A percentile compares a stretch with the other conserved stretches of the same genome.
These are phyloP conservation scores for Sarcophaga caerulescens DNA, from an alignment of 2,888 invertebrate genomes.

Conservation along the genomic window DNA sequence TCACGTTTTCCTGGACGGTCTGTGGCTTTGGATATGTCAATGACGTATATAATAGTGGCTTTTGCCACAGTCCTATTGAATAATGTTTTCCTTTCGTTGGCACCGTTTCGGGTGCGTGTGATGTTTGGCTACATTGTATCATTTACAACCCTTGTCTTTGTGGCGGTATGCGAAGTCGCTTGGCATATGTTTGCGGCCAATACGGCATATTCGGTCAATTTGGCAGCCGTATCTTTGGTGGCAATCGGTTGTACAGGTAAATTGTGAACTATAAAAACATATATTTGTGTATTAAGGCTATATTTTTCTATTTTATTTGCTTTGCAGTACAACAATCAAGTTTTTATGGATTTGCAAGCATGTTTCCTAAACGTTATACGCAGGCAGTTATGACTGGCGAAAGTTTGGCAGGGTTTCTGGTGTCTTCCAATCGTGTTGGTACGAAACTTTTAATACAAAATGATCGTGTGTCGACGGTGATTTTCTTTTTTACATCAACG, in stretches of 20 bases:
- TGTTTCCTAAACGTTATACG: slow-evolving; percentile 92
- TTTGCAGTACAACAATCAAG: slow-evolving; percentile 92
- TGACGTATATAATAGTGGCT: slow-evolving; percentile 94
- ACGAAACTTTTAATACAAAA: slow-evolving; percentile 90
- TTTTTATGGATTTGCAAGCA: slow-evolving; percentile 96
- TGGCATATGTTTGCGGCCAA: slow-evolving; percentile 90
- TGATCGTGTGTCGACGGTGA: slow-evolving; percentile 90
- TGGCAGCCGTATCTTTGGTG: slow-evolving; percentile 91
- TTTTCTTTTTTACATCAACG: slow-evolving; percentile 92
- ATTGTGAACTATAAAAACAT: slow-evolving; percentile 17
- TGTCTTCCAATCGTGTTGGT: slow-evolving; percentile 91
- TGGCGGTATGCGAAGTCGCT: slow-evolving; percentile 92
- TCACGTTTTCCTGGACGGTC: slow-evolving; percentile 90
- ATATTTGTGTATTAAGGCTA: background rate
- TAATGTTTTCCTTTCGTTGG: slow-evolving; percentile 91
- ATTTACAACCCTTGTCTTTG: slow-evolving; percentile 90
- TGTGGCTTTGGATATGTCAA: slow-evolving; percentile 95
- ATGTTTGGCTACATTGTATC: slow-evolving; percentile 93
- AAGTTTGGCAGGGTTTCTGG: slow-evolving; percentile 92
- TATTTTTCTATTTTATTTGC: slow-evolving; percentile 59
- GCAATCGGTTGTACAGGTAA: slow-evolving; percentile 90
- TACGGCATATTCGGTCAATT: slow-evolving; percentile 91
- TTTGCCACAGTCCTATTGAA: slow-evolving; percentile 93
- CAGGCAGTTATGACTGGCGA: slow-evolving; percentile 98
- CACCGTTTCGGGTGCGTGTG: slow-evolving; percentile 91